Evolutionary conservation across 1,140 invertebrate species (phyloP), one percentile per base, ranked within the genome.

Genomic region (Anastatus disparis): DNA sequence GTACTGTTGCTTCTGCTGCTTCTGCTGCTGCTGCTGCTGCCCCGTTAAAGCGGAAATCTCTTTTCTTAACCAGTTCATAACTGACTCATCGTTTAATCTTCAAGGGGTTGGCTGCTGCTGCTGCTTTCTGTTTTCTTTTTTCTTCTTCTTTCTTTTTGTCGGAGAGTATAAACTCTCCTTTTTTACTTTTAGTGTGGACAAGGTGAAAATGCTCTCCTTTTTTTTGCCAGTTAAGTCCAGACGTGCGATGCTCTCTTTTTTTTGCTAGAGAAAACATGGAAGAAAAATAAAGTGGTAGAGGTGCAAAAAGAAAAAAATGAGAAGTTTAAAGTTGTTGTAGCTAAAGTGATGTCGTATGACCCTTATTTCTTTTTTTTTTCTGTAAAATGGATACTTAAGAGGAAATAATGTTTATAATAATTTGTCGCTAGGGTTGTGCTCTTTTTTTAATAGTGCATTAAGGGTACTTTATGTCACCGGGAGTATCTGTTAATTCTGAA

Each of bases 61-160:
- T 61, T 48, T 62, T 55, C 67, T 70, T 62, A 62, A 62, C 58
- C 67, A 62, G 67, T 62, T 70, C 67, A 70, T 70, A 70, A 62
- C 67, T 70, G 58, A 50, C 67, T 62, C 58, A 55, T 55, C 38
- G 46, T 62, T 46, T n/a, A n/a, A n/a, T n/a, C n/a, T n/a, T n/a
- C n/a, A n/a, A n/a, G n/a, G n/a, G n/a, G n/a, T n/a, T n/a, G n/a
- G n/a, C n/a, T 62, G 38, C 62, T 38, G 50, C 58, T 17, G 66
- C 22, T 29, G 9, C 46, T 48, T 38, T 15, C 31, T 35, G 4
- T 35, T 35, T 10, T 35, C 10, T 10, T 35, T 35, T 10, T 35
- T 35, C 31, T 35, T 35, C 20, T 24, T 53, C 26, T 17, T 24
- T 50, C 17, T n/a, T n/a, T n/a, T n/a, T n/a, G n/a, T n/a, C 8